phyloP scores from a whole-genome alignment of 2,797 vertebrate genomes.

The Gallinago solitaria region DNA sequence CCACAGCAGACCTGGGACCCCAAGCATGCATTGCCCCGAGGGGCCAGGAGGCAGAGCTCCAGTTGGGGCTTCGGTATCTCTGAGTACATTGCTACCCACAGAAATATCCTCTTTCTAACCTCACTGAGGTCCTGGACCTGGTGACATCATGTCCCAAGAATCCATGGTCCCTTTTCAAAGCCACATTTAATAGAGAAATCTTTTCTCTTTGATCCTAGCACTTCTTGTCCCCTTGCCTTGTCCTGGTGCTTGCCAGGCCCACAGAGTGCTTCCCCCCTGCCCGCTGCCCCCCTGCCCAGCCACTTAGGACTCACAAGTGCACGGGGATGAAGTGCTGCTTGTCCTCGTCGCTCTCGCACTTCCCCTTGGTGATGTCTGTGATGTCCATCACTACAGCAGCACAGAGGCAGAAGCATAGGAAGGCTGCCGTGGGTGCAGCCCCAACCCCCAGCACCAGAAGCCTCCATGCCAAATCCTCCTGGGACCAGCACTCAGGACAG shows the following conservation, averaged over 20 bases:
- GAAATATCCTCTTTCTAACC: not conserved
- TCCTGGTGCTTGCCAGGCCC: not conserved
- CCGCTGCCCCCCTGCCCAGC: not conserved
- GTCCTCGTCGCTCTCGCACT: conserved; percentile 59
- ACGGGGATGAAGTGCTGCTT: conserved; percentile 71
- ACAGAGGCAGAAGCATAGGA: not conserved
- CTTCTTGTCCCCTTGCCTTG: not conserved
- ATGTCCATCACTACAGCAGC: conserved; percentile 64
- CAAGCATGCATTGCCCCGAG: accelerated
- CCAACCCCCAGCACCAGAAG: not conserved
- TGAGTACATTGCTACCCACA: accelerated
- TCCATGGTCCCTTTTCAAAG: not conserved
- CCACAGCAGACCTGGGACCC: not conserved
- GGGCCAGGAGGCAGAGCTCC: not conserved
- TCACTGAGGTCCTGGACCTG: not conserved
- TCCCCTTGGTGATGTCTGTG: conserved; percentile 64
- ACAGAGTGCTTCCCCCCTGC: not conserved
- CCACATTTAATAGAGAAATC: not conserved
- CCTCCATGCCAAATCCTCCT: not conserved
- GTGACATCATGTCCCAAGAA: not conserved
- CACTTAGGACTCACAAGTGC: conserved; percentile 19
- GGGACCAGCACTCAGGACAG: not conserved
- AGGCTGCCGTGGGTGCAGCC: accelerated
- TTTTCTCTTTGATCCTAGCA: not conserved
- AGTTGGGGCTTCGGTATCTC: not conserved